Percentiles rank a stretch among this genome's conserved stretches.
Evolutionary conservation across 2,113 vertebrate species (phyloP).

Genomic region (Colius striatus): DNA sequence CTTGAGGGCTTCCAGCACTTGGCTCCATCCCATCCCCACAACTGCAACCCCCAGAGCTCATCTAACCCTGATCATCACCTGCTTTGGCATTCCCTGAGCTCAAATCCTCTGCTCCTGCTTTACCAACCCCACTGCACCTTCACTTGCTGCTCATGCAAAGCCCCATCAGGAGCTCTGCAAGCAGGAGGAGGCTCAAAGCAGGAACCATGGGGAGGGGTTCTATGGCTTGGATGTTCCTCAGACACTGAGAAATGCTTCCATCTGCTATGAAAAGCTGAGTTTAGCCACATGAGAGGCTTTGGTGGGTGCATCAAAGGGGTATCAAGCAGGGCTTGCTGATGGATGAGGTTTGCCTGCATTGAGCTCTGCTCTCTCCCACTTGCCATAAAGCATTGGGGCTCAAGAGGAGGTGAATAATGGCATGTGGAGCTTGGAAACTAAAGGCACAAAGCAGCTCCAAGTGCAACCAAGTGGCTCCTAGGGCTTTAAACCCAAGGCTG

Average conservation of each 20-base stretch:
- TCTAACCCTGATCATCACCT: neutral
- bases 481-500: neutral
- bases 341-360: constrained; percentile 13
- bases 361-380: no score
- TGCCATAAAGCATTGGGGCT: constrained; percentile 14
- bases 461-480: neutral
- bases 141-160: neutral
- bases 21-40: neutral
- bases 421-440: neutral
- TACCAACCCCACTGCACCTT: accelerated
- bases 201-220: neutral
- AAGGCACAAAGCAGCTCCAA: neutral
- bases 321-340: constrained; percentile 25
- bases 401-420: neutral
- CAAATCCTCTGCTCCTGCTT: neutral
- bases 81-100: neutral
- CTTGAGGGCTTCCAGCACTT: neutral
- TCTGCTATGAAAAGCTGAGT: neutral
- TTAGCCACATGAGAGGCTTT: neutral
- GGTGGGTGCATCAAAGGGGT: neutral
- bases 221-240: neutral
- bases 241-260: neutral
- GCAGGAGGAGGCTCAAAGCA: neutral
- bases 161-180: neutral
- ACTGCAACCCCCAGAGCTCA: neutral